Percentiles rank a stretch among this genome's conserved stretches.
These are phyloP conservation scores for Megaceryle alcyon DNA, from an alignment of 2,797 vertebrate species.

Conservation along the genomic window DNA sequence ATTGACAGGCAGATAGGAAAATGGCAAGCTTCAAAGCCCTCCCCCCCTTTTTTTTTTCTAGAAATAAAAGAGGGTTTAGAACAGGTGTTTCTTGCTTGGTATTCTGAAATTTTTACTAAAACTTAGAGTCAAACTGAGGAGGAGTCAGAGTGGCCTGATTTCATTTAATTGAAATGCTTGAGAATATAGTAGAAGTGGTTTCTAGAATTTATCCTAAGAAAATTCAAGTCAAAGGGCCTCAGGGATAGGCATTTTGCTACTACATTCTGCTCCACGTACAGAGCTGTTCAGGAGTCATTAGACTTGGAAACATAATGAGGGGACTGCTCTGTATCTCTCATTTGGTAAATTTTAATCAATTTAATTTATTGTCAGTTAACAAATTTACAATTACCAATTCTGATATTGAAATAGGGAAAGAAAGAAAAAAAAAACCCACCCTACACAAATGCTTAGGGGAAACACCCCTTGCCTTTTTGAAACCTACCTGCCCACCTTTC, in stretches of 20 bases:
- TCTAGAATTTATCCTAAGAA: neutral
- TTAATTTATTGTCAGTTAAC: neutral
- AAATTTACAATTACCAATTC: neutral
- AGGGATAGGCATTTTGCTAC: neutral
- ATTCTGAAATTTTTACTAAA: neutral
- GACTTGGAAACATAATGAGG: neutral
- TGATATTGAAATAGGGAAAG: neutral
- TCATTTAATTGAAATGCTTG: neutral
- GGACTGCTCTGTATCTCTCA: neutral
- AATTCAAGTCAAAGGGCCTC: neutral
- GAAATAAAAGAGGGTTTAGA: neutral
- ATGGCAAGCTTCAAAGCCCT: neutral
- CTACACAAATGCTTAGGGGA: neutral
- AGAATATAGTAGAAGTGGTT: neutral
- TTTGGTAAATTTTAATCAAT: neutral
- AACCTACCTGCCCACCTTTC: neutral
- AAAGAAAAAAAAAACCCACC: neutral
- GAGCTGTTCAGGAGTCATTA: neutral
- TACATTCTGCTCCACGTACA: neutral
- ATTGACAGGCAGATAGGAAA: neutral
- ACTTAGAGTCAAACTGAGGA: neutral
- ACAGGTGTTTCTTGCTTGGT: neutral
- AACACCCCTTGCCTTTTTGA: neutral
- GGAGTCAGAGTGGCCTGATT: neutral
- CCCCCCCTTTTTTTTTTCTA: too few relatives aligned